Conservation (phyloP, 2,113 vertebrate genomes). For the Catharus minimus region DNA sequence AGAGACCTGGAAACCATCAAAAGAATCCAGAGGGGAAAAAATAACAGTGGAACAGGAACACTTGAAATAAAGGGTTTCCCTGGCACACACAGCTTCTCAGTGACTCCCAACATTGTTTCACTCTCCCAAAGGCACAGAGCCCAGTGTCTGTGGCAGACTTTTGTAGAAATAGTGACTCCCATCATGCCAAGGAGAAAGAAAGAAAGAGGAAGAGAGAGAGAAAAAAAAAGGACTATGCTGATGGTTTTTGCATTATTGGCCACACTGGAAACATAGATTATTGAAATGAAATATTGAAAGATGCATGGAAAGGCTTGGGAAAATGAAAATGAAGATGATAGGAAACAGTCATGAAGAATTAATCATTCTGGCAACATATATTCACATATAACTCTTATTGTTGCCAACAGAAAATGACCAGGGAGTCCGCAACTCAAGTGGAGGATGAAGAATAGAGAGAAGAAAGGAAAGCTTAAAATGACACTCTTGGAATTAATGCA, state of each 20-base stretch:
- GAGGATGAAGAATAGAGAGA: not conserved
- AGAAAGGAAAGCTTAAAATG: slow-evolving; percentile 8
- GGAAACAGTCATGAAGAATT: not conserved
- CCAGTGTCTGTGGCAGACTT: slow-evolving; percentile 3
- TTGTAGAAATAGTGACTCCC: slow-evolving; percentile 13
- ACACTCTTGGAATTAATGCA: not conserved
- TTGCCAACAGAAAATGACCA: not conserved
- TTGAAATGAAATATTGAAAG: slow-evolving; percentile 1
- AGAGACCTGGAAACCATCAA: slow-evolving; percentile 42
- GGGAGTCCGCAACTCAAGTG: not conserved
- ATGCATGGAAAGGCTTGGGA: not conserved
- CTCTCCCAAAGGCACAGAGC: slow-evolving; percentile 34
- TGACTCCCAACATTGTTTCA: slow-evolving; percentile 14
- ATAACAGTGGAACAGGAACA: slow-evolving; percentile 15
- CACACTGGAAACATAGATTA: not conserved
- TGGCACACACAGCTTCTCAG: slow-evolving; percentile 37
- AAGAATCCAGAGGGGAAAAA: slow-evolving; percentile 38
- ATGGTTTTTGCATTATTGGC: not conserved
- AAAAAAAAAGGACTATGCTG: not conserved
- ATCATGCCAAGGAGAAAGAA: slow-evolving; percentile 29
- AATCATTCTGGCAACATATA: not conserved
- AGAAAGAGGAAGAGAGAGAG: not conserved
- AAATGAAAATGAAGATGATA: slow-evolving; percentile 2
- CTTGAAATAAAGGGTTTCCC: slow-evolving; percentile 45
- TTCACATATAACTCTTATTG: not conserved